Evolutionary conservation across 92 coral and sea anemone species (phyloP), one percentile per base, ranked within the genome.

Genomic region (Zoanthus gigantus): DNA sequence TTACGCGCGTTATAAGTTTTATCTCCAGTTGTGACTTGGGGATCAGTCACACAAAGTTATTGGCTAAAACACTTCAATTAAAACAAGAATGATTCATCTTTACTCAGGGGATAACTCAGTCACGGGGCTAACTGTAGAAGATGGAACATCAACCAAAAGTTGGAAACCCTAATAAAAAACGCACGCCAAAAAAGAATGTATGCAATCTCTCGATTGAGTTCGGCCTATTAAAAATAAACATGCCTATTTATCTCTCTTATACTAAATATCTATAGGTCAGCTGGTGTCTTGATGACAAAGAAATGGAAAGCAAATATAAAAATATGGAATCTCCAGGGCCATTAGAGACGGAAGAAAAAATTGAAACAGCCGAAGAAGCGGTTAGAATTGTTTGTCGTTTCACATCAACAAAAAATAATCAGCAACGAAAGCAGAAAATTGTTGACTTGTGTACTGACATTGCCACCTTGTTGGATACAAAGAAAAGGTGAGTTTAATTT

Each of bases 401-500:
- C 77, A 88, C 90, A 31, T 53, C 71, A 65, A 87, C 74, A 14
- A 89, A 77, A 34, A 78, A 83, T 86, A 91, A 89, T 8, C 88
- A 87, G 15, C 91, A 90, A 15, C 76, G 85, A 16, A 82, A 91
- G 48, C 90, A 90, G 48, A 89, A 92, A 8, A 83, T 92, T 46
- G 91, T 95, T n/a, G 91, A 93, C 10, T 68, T 95, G 53, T 94
- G 97, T 77, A 95, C 98, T 57, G 98, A 95, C 15, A 92, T 94
- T 23, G 96, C 98, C 10, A 86, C 85, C 17, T 80, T 91, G 30
- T 58, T 95, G 48, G 94, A 95, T 66, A 82, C 86, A 31, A 92
- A 94, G 50, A 85, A 87, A 58, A 85, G 91, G 96, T 94, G 79
- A 69, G 28, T 45, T 5, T 11, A 3, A 9, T 11, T 23, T 17